phyloP scores from a whole-genome alignment of 2,888 invertebrate species.

The Amitus sp. region DNA sequence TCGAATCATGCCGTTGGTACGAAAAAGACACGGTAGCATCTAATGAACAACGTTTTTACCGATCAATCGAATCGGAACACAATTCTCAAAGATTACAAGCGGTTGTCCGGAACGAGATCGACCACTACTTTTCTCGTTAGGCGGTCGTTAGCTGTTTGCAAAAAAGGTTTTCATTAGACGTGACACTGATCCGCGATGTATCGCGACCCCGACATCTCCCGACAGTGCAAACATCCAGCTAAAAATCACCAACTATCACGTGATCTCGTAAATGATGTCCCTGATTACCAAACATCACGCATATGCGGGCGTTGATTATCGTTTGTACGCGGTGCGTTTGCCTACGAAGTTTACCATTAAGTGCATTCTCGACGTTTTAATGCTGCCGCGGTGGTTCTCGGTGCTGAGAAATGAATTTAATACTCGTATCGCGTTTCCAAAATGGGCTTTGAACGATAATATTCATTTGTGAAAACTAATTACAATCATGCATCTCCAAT shows the following conservation, averaged over 20 bases:
- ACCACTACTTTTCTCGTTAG: conserved; percentile 11
- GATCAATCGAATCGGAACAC: conserved; percentile 2
- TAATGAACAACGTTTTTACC: not conserved
- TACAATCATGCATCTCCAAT: not conserved
- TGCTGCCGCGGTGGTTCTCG: conserved; percentile 5
- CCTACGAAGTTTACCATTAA: conserved; percentile 17
- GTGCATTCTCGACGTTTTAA: conserved; percentile 9
- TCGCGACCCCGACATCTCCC: conserved; percentile 18
- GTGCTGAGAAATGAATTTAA: conserved; percentile 20
- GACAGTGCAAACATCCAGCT: conserved; percentile 9
- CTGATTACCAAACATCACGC: conserved; percentile 31
- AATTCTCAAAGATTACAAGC: not conserved
- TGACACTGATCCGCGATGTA: conserved; percentile 12
- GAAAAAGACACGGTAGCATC: not conserved
- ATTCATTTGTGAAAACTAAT: not conserved
- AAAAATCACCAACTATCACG: conserved; percentile 19
- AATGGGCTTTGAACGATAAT: not conserved
- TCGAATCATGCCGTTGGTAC: not conserved
- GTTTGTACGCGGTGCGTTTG: conserved; percentile 14
- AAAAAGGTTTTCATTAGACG: conserved; percentile 4
- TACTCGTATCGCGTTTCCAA: conserved; percentile 13
- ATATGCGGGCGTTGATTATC: conserved; percentile 31
- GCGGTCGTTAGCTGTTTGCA: conserved; percentile 6
- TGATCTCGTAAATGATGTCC: conserved; percentile 29
- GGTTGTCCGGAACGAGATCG: not conserved